Evolutionary conservation across 2,797 vertebrate genomes (phyloP), one percentile per base, ranked within the genome.

Genomic region (Liasis olivaceus): DNA sequence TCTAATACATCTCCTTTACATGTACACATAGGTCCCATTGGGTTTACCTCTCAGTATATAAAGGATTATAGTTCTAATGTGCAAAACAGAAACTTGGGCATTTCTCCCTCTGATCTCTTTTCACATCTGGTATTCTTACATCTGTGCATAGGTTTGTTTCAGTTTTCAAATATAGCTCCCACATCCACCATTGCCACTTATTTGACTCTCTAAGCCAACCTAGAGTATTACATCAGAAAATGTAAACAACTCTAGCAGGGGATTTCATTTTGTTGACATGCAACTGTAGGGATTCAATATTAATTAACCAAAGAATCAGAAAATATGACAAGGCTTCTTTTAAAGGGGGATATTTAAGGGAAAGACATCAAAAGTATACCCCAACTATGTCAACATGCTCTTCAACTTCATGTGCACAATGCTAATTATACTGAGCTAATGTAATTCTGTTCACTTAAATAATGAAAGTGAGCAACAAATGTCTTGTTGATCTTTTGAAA

Each of bases 381-480:
- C 77, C 86, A 88, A 91, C 28, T 59, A 62, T 69, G 63, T 69
- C 36, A 89, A 22, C 36, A 14, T 85, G 31, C n/a, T 88, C 59
- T 64, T 92, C 69, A 69, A 88, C 59, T 92, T 92, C 91, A 84
- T 58, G 87, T 56, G 59, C 69, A 84, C 54, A 92, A 88, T 84
- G 42, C 28, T 89, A 88, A 88, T 92, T 92, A 84, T 92, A 89
- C n/a, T 84, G 42, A 56, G 58, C 59, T 84, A 89, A 92, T 92
- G 72, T 84, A 88, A 92, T 92, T 92, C 69, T 88, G 91, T 72
- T 88, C 36, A 88, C 69, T 88, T 88, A 88, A 81, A 91, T 91
- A 77, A 88, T 62, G 69, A 63, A 92, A 92, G 81, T 54, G 31
- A 88, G 88, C 66, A 91, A 77, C 20, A 84, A 54, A 87, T 92